Evolutionary conservation across 2,888 invertebrate genomes (phyloP).

Genomic region (Piscicola geometra): DNA sequence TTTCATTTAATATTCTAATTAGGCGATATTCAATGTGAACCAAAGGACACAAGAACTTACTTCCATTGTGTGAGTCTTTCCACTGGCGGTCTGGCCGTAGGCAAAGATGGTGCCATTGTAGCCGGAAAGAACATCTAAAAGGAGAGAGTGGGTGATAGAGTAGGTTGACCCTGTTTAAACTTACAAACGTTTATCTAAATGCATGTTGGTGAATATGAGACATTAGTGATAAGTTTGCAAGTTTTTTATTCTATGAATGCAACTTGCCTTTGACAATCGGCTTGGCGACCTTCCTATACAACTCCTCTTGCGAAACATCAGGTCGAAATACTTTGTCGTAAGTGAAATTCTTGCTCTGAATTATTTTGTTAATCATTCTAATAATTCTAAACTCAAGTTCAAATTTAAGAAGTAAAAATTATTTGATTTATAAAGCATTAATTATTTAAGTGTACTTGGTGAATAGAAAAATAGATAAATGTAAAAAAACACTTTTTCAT

Average conservation of each 20-base stretch:
- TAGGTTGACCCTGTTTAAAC: background rate
- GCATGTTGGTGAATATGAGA: no score
- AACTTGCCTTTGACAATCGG: slow-evolving; percentile 82
- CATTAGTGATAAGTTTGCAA: no score
- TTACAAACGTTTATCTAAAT: no score
- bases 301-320: slow-evolving; percentile 95
- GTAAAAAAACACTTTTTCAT: no score
- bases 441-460: no score
- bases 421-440: no score
- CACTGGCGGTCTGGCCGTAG: slow-evolving; percentile 98
- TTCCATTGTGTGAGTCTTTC: slow-evolving; percentile 99
- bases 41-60: slow-evolving; percentile 56
- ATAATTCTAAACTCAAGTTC: no score
- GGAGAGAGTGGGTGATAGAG: background rate
- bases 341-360: slow-evolving; percentile 93
- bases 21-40: no score
- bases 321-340: slow-evolving; percentile 99
- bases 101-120: slow-evolving; percentile 99
- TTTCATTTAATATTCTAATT: background rate
- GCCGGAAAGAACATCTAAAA: slow-evolving; percentile 82
- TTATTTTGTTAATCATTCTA: no score
- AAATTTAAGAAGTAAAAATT: no score
- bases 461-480: no score
- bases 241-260: no score
- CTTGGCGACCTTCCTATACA: slow-evolving; percentile 96